Evolutionary conservation across 2,888 invertebrate genomes (phyloP).

Genomic region (Crepidodera aurea): DNA sequence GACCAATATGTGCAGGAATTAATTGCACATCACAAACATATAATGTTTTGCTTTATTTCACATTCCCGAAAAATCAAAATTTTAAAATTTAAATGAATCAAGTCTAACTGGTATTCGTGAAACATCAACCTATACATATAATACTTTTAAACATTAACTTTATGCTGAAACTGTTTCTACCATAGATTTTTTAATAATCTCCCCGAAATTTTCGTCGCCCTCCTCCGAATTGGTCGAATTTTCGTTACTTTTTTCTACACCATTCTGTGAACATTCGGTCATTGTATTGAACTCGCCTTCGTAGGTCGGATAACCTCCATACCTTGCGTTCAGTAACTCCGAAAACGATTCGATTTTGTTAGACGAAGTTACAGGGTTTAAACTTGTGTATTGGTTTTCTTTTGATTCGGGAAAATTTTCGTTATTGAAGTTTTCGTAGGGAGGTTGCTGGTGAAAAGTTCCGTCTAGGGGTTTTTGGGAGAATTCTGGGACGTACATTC

Average conservation of each 20-base stretch:
- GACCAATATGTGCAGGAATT: too few relatives aligned
- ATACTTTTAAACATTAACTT: slow-evolving; percentile 46
- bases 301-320: slow-evolving; percentile 62
- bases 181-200: slow-evolving; percentile 92
- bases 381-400: slow-evolving; percentile 72
- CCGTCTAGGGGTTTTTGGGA: slow-evolving; percentile 43
- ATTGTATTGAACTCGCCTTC: slow-evolving; percentile 50
- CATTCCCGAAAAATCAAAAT: too few relatives aligned
- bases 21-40: too few relatives aligned
- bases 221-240: slow-evolving; percentile 56
- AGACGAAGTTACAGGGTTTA: slow-evolving; percentile 72
- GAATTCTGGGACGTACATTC: slow-evolving; percentile 53
- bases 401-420: slow-evolving; percentile 59
- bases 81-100: too few relatives aligned
- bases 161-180: slow-evolving; percentile 89
- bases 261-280: slow-evolving; percentile 34
- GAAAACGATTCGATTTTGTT: slow-evolving; percentile 77
- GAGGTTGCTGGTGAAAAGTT: slow-evolving; percentile 56
- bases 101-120: too few relatives aligned
- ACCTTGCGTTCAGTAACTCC: slow-evolving; percentile 68
- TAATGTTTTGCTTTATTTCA: too few relatives aligned
- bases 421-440: slow-evolving; percentile 66
- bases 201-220: slow-evolving; percentile 83
- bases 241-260: slow-evolving; percentile 39
- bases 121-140: not conserved